phyloP scores from a whole-genome alignment of 2,113 vertebrate genomes.

The Macrotus californicus region DNA sequence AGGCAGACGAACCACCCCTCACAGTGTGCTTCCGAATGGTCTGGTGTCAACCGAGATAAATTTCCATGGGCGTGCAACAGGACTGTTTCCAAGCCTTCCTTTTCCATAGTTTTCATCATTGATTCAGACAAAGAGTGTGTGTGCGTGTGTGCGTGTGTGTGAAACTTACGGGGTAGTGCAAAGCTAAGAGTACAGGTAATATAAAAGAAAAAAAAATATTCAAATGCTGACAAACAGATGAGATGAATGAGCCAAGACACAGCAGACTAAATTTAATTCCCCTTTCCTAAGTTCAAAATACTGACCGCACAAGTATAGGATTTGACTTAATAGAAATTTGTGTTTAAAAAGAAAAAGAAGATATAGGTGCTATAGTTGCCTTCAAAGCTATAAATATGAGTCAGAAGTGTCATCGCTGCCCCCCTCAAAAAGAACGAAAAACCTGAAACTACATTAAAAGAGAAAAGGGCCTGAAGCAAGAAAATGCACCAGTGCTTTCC shows the following conservation, averaged over 20 bases:
- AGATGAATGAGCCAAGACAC: neutral
- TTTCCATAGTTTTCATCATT: neutral
- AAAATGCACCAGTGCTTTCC: neutral
- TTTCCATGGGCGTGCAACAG: no score
- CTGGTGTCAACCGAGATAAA: neutral
- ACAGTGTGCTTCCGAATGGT: neutral
- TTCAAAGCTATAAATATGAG: slow-evolving; percentile 24
- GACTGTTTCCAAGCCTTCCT: neutral
- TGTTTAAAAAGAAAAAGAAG: neutral
- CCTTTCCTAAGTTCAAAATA: neutral
- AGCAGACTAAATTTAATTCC: slow-evolving; percentile 30
- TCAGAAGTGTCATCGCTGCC: neutral
- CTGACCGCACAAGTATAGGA: neutral
- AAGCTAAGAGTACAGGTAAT: neutral
- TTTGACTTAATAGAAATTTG: neutral
- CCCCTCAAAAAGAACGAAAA: neutral
- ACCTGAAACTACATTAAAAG: slow-evolving; percentile 43
- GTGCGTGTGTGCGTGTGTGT: no score
- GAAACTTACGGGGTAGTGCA: no score
- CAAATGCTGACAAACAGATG: neutral
- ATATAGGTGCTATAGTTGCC: neutral
- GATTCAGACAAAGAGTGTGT: no score
- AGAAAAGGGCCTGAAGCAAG: neutral
- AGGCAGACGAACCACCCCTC: neutral
- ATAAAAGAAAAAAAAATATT: neutral